Evolutionary conservation across 2,797 vertebrate genomes (phyloP).

Genomic region (Pseudopleuronectes americanus): DNA sequence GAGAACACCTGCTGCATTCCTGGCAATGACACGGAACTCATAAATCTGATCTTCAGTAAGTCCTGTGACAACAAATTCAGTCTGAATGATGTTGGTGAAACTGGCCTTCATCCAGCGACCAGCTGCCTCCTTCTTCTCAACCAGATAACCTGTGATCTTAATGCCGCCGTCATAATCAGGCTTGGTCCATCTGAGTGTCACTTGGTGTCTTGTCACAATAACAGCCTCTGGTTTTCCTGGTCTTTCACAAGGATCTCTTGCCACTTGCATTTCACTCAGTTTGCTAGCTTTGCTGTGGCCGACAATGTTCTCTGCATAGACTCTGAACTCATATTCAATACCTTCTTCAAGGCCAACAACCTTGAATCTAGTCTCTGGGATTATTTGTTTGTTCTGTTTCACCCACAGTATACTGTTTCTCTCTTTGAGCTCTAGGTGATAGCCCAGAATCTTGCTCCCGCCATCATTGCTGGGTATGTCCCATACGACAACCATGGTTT

Average conservation of each 20-base stretch:
- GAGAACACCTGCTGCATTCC: constrained; percentile 92
- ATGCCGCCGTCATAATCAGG: constrained; percentile 95
- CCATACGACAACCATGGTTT: constrained; percentile 96
- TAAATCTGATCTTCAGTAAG: constrained; percentile 93
- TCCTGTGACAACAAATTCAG: constrained; percentile 93
- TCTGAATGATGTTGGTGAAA: constrained; percentile 94
- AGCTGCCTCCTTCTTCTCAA: constrained; percentile 94
- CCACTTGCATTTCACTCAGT: constrained; percentile 92
- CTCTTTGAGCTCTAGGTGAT: constrained; percentile 97
- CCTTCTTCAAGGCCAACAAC: constrained; percentile 93
- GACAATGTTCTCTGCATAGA: constrained; percentile 97
- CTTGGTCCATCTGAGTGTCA: constrained; percentile 96
- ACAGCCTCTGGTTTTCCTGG: constrained; percentile 95
- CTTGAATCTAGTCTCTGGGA: constrained; percentile 94
- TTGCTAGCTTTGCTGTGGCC: constrained; percentile 94
- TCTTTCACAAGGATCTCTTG: constrained; percentile 95
- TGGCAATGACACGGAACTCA: constrained; percentile 97
- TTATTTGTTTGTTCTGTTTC: constrained; percentile 94
- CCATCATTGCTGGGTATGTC: constrained; percentile 94
- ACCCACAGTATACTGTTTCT: constrained; percentile 97
- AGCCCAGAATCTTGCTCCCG: constrained; percentile 94
- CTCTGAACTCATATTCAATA: constrained; percentile 98
- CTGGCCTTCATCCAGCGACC: constrained; percentile 99
- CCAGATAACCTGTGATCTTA: constrained; percentile 95
- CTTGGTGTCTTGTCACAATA: constrained; percentile 93